phyloP scores from a whole-genome alignment of 2,797 vertebrate genomes.

The Siniperca undulata region DNA sequence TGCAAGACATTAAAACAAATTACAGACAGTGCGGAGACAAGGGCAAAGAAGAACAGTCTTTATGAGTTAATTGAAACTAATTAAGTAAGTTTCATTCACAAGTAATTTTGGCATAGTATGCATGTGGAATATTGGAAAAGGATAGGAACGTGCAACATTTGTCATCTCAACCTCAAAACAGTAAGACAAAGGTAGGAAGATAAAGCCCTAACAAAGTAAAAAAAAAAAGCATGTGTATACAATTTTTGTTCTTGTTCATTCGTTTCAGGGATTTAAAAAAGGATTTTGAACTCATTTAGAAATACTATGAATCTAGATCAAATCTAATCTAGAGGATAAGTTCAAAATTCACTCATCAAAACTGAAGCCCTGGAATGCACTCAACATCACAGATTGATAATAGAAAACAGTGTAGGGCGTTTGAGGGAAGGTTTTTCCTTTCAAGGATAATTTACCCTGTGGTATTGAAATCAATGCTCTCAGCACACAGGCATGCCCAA shows the following conservation, averaged over 20 bases:
- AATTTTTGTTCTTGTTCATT: background rate
- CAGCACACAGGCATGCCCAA: constrained; percentile 17
- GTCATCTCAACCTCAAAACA: background rate
- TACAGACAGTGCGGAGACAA: background rate
- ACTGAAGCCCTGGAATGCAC: constrained; percentile 5
- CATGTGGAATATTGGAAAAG: background rate
- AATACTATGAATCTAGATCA: background rate
- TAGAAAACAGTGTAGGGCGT: constrained; percentile 27
- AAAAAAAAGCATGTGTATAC: background rate
- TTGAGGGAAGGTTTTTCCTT: constrained; percentile 36
- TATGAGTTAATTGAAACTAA: background rate
- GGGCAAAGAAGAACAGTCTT: background rate
- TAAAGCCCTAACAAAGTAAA: background rate
- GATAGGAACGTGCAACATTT: background rate
- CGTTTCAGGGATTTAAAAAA: background rate
- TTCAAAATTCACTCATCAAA: background rate
- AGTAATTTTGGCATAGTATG: background rate
- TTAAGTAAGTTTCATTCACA: background rate
- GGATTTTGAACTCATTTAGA: background rate
- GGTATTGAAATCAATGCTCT: constrained; percentile 36
- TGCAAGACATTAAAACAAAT: background rate
- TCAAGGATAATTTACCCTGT: constrained; percentile 48
- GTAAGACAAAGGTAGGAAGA: background rate
- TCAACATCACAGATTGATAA: constrained; percentile 42
- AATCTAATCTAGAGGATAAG: background rate